phyloP scores from a whole-genome alignment of 2,888 invertebrate species.

The Luperina nickerlii region DNA sequence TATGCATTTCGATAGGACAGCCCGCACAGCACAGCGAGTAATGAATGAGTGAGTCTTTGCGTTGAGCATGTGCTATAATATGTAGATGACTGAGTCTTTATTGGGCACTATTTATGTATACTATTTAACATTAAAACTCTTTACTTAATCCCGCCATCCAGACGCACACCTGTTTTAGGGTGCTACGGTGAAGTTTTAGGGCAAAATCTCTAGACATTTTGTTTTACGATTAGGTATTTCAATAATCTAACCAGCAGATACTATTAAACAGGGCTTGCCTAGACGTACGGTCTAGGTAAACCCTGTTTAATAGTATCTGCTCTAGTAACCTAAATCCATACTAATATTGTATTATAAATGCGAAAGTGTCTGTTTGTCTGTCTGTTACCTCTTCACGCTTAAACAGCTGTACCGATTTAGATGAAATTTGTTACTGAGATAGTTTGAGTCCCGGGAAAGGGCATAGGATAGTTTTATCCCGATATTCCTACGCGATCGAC shows the following conservation, averaged over 20 bases:
- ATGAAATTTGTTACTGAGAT: too few species aligned
- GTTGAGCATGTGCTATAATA: neutral
- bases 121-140: neutral
- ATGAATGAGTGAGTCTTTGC: neutral
- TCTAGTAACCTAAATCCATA: neutral
- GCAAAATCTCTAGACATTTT: too few species aligned
- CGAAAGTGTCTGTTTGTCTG: too few species aligned
- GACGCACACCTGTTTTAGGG: neutral
- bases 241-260: neutral
- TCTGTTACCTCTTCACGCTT: too few species aligned
- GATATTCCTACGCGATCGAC: too few species aligned
- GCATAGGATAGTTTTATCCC: too few species aligned
- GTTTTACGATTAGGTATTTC: neutral
- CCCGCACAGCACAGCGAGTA: neutral
- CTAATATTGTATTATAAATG: too few species aligned
- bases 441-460: too few species aligned
- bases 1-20: conserved; percentile 20
- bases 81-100: too few species aligned
- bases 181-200: neutral
- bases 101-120: neutral
- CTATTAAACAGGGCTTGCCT: neutral
- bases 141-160: too few species aligned
- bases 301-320: too few species aligned
- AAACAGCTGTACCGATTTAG: too few species aligned
- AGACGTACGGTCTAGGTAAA: neutral